phyloP scores from a whole-genome alignment of 2,113 vertebrate species.

The Sialia sialis region DNA sequence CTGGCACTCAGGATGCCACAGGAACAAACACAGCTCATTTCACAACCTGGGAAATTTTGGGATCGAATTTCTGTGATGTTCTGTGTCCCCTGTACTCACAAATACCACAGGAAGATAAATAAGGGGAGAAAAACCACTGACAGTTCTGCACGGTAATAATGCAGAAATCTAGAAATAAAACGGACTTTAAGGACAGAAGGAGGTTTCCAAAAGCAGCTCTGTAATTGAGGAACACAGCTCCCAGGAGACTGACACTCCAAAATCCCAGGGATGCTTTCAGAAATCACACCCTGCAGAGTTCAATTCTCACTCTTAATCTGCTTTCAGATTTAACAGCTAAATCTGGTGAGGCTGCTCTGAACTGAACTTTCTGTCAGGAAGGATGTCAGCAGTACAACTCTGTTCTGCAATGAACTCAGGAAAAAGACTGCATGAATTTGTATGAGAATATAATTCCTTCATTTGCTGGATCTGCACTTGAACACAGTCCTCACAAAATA shows the following conservation, averaged over 20 bases:
- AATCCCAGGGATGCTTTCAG: conserved; percentile 36
- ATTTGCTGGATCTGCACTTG: background rate
- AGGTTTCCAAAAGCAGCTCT: conserved; percentile 44
- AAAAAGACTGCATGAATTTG: background rate
- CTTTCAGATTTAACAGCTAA: conserved; percentile 30
- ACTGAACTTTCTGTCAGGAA: background rate
- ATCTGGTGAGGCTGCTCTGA: background rate
- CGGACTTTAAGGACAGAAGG: background rate
- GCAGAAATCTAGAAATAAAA: conserved; percentile 34
- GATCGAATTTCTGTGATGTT: background rate
- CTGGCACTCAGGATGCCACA: background rate
- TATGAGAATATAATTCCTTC: background rate
- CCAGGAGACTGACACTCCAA: conserved; percentile 1
- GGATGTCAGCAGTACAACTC: background rate
- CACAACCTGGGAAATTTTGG: background rate
- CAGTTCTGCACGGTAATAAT: background rate
- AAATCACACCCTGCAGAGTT: conserved; percentile 44
- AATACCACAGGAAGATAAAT: background rate
- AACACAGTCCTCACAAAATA: background rate
- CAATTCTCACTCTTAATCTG: conserved; percentile 52
- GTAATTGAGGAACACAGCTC: conserved; percentile 10
- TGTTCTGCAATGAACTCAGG: background rate
- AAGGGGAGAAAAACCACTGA: background rate
- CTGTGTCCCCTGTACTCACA: background rate
- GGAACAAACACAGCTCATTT: background rate